Percentiles rank a stretch among this genome's conserved stretches.
Evolutionary conservation across 2,888 invertebrate genomes (phyloP).

Genomic region (Hermaeophaga mercurialis): DNA sequence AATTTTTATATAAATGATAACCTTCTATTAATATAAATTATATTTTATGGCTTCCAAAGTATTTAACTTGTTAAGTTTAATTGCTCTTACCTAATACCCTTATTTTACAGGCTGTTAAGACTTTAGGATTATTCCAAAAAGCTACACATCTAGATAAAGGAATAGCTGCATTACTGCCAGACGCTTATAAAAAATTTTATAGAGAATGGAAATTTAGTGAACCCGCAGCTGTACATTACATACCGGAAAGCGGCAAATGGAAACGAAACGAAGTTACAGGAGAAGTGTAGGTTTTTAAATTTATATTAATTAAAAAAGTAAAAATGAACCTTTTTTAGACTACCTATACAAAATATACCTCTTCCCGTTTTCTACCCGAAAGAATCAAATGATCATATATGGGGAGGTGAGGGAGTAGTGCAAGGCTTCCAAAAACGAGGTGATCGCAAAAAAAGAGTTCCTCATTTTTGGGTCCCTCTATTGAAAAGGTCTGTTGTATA

Average conservation of each 20-base stretch:
- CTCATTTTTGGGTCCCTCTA: constrained; percentile 87
- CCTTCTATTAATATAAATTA: too few relatives aligned
- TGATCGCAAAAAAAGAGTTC: constrained; percentile 67
- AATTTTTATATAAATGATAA: too few relatives aligned
- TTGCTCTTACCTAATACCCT: too few relatives aligned
- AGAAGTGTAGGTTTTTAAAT: constrained; percentile 63
- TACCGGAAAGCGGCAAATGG: constrained; percentile 76
- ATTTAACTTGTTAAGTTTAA: not conserved
- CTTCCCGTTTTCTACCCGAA: constrained; percentile 78
- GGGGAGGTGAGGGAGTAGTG: constrained; percentile 96
- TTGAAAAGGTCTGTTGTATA: constrained; percentile 81
- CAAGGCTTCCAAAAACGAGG: constrained; percentile 80
- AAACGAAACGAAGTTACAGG: constrained; percentile 74
- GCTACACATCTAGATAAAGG: constrained; percentile 65
- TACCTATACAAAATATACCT: constrained; percentile 75
- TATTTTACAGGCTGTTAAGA: constrained; percentile 50
- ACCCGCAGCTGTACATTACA: constrained; percentile 69
- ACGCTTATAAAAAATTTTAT: constrained; percentile 85
- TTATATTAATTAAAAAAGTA: constrained; percentile 8
- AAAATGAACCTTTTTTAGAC: constrained; percentile 51
- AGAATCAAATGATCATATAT: constrained; percentile 84
- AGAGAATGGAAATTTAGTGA: constrained; percentile 77
- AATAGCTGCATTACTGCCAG: constrained; percentile 72
- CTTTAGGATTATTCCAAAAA: constrained; percentile 48
- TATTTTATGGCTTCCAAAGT: constrained; percentile 23